Evolutionary conservation across 2,113 vertebrate genomes (phyloP), one percentile per base, ranked within the genome.

Genomic region (Rutilus rutilus): DNA sequence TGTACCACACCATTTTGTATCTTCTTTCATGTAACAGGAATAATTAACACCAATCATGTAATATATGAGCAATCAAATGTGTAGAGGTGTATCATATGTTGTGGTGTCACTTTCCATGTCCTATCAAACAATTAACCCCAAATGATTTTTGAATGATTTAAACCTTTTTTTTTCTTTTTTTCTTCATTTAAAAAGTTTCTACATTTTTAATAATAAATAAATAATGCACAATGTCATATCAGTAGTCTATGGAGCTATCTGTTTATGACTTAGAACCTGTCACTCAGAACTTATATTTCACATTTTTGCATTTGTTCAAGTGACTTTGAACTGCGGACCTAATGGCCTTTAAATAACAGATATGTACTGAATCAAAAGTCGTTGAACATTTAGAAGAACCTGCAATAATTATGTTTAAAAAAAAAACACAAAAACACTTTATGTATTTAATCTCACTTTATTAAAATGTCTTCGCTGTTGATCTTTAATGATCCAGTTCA

Each of bases 11-110:
- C 2, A n/a, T 5, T 39, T 39, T 54, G 27, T 50, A 93, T 93
- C 93, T 95, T 93, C 91, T 78, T 52, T 33, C 39, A 42, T 62
- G 93, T 93, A 94, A 94, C 93, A 93, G 92, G 90, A 91, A 93
- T 73, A 88, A 65, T 83, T 89, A 90, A 93, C 92, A 92, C 90
- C 89, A 90, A 89, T 90, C 89, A 89, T 85, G 76, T 93, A 92
- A 93, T 93, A 15, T 78, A 14, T n/a, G 19, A 10, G 19, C 11
- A 14, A 21, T 71, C 33, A 23, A n/a, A 71, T 42, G 21, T 73
- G 69, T 42, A 39, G 8, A 42, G 69, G 36, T n/a, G 36, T 73
- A 42, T 73, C 36, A n/a, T 73, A 42, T 42, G 69, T 42, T 42
- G 23, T 73, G 21, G 19, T 71, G 67, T 71, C 67, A 23, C 67